Conservation (phyloP, 1,140 invertebrate genomes). For the Drepana arcuata region DNA sequence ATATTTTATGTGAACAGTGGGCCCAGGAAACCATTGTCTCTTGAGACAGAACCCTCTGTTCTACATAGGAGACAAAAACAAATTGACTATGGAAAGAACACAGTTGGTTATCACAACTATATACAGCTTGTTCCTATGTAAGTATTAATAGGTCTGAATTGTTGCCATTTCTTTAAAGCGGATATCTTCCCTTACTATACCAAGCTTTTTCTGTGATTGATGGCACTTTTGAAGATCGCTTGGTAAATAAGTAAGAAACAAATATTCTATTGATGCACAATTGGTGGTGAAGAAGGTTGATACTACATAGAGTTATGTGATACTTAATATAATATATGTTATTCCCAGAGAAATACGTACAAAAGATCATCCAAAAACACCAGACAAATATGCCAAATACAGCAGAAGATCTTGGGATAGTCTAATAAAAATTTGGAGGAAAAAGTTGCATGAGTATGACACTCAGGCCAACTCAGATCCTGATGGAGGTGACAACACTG, state of each 20-base stretch:
- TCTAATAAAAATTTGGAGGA: slow-evolving; percentile 88
- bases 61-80: slow-evolving; percentile 90
- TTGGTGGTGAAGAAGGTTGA: too few species aligned
- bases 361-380: slow-evolving; percentile 86
- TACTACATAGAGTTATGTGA: too few species aligned
- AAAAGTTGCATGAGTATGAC: slow-evolving; percentile 88
- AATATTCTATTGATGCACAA: too few species aligned
- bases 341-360: slow-evolving; percentile 75
- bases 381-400: slow-evolving; percentile 89
- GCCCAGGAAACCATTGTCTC: slow-evolving; percentile 54
- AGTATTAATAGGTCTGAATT: too few species aligned
- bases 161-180: too few species aligned
- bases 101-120: slow-evolving; percentile 89
- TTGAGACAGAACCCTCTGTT: slow-evolving; percentile 82
- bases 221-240: too few species aligned
- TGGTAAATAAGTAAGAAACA: too few species aligned
- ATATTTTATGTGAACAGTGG: too few species aligned
- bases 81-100: slow-evolving; percentile 96
- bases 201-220: too few species aligned
- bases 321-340: too few species aligned
- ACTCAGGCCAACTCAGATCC: slow-evolving; percentile 53
- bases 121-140: slow-evolving; percentile 81
- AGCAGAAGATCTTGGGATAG: slow-evolving; percentile 93
- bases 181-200: too few species aligned
- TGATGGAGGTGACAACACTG: slow-evolving; percentile 7